Percentiles rank a stretch among this genome's conserved stretches.
phyloP scores from a whole-genome alignment of 2,888 invertebrate genomes.

The Ophion ventricosus region DNA sequence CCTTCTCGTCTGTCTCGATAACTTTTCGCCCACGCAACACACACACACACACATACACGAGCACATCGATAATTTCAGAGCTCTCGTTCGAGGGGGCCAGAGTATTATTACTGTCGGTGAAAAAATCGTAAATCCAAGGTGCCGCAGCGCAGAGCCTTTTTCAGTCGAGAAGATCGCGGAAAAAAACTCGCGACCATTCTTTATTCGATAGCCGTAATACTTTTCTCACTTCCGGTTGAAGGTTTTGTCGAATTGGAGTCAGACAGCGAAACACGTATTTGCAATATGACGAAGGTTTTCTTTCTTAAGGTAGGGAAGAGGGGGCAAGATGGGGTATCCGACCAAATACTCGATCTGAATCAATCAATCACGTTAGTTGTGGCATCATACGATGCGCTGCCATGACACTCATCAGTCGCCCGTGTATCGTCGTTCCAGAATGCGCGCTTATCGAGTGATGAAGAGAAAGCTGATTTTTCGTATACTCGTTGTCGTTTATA shows the following conservation, averaged over 20 bases:
- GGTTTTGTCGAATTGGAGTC: slow-evolving; percentile 9
- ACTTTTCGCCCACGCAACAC: slow-evolving; percentile 51
- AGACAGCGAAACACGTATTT: not conserved
- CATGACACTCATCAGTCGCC: too few species aligned
- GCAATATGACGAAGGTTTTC: not conserved
- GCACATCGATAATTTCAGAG: slow-evolving; percentile 9
- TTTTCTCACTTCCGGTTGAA: slow-evolving; percentile 4
- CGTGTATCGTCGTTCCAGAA: too few species aligned
- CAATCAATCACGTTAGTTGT: too few species aligned
- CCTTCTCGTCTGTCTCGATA: slow-evolving; percentile 48
- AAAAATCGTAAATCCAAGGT: slow-evolving; percentile 61
- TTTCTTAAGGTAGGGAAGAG: too few species aligned
- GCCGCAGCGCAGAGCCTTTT: slow-evolving; percentile 14
- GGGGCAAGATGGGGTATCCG: too few species aligned
- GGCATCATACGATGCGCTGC: too few species aligned
- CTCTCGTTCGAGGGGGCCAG: slow-evolving; percentile 20
- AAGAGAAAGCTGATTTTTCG: too few species aligned
- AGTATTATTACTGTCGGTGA: slow-evolving; percentile 63
- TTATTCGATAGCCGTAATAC: not conserved
- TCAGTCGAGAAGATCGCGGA: slow-evolving; percentile 3
- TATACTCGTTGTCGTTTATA: too few species aligned
- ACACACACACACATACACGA: slow-evolving; percentile 11
- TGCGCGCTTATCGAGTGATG: too few species aligned
- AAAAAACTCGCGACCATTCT: slow-evolving; percentile 6
- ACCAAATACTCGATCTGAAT: too few species aligned